Percentiles rank a stretch among this genome's conserved stretches.
Conservation (phyloP, 1,140 invertebrate species). For the Apis cerana region DNA sequence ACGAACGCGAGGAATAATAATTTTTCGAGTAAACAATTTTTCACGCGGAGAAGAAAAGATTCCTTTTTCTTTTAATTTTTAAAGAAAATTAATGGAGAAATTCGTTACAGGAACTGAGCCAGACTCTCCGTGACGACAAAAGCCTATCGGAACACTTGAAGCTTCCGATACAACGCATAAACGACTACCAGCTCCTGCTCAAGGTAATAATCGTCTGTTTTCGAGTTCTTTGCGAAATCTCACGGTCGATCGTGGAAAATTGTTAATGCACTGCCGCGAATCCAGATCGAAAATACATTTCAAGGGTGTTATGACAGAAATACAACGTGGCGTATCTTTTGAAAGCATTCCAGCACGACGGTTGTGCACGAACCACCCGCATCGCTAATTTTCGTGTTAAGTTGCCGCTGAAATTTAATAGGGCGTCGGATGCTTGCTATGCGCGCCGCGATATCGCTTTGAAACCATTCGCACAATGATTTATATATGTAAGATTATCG, state of each 20-base stretch:
- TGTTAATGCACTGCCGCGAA: background rate
- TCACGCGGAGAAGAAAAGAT: no score
- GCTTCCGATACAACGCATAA: constrained; percentile 96
- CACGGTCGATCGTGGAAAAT: constrained; percentile 2
- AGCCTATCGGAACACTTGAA: constrained; percentile 94
- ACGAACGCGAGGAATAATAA: no score
- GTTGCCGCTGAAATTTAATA: constrained; percentile 21
- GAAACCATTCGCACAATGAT: background rate
- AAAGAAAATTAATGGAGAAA: no score
- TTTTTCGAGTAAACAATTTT: no score
- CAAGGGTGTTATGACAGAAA: constrained; percentile 59
- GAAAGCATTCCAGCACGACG: constrained; percentile 60
- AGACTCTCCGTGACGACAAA: constrained; percentile 93
- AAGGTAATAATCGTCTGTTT: constrained; percentile 86
- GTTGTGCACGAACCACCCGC: constrained; percentile 30
- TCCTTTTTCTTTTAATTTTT: no score
- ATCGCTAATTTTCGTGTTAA: background rate
- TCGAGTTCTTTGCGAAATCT: background rate
- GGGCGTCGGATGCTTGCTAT: no score
- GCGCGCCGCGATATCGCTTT: no score
- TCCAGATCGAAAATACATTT: constrained; percentile 54
- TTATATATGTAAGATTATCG: no score
- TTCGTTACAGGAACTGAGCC: constrained; percentile 88
- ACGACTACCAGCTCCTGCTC: constrained; percentile 97
- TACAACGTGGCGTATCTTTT: constrained; percentile 56